Conservation (phyloP, 2,797 vertebrate species). For the Mus caroli region DNA sequence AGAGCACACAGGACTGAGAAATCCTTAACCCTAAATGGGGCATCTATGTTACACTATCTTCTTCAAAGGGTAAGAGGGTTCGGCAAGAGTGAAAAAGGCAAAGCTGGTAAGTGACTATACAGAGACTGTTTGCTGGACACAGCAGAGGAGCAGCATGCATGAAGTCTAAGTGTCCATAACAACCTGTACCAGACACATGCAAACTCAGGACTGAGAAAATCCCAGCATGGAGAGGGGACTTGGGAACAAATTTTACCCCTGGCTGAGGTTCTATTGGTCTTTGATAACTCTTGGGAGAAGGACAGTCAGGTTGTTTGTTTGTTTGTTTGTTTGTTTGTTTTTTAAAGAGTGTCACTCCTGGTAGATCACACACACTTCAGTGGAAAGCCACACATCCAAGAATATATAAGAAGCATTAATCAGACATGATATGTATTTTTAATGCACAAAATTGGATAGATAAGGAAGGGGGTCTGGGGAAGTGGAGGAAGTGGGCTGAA, state of each 20-base stretch:
- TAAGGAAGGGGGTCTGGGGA: not conserved
- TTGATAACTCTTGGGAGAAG: not conserved
- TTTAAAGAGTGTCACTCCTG: not conserved
- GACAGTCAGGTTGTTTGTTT: not conserved
- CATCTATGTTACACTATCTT: not conserved
- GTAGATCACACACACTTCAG: not conserved
- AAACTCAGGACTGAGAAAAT: not conserved
- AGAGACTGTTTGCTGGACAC: not conserved
- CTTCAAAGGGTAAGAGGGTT: not conserved
- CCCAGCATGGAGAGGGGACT: not conserved
- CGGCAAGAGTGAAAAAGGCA: too few species aligned
- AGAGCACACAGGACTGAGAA: not conserved
- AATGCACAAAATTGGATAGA: not conserved
- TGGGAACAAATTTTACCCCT: not conserved
- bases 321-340: not conserved
- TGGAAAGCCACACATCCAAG: not conserved
- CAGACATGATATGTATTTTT: too few species aligned
- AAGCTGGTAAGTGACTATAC: not conserved
- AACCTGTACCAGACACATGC: too few species aligned
- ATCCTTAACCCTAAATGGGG: not conserved
- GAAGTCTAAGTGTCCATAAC: not conserved
- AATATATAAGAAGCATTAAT: not conserved
- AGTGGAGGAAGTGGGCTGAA: not conserved
- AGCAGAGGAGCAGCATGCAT: not conserved
- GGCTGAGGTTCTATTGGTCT: not conserved